A percentile compares a stretch with the other conserved stretches of the same genome.
These are phyloP conservation scores for Meliscaeva auricollis DNA, from an alignment of 2,888 invertebrate genomes.

Conservation along the genomic window DNA sequence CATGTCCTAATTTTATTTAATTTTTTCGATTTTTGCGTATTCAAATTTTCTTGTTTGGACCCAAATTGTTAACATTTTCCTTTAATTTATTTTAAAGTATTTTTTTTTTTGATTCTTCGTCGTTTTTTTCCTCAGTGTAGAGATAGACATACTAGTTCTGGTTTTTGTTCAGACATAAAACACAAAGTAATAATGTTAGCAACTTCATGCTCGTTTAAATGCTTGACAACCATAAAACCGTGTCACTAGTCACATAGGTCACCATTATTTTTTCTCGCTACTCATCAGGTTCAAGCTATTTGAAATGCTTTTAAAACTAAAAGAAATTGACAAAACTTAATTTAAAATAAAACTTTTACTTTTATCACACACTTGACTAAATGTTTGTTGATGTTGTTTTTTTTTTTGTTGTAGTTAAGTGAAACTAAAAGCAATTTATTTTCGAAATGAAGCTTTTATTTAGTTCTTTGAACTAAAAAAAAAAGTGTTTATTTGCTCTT, in stretches of 20 bases:
- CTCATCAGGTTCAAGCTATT: neutral
- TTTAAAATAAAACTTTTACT: conserved; percentile 26
- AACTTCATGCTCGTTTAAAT: conserved; percentile 23
- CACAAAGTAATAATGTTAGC: neutral
- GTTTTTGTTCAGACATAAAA: neutral
- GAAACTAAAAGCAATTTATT: conserved; percentile 33
- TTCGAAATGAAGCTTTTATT: neutral
- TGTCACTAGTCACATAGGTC: conserved; percentile 37
- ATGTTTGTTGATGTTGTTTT: neutral
- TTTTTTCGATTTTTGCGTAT: too few species aligned
- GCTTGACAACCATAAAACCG: conserved; percentile 27
- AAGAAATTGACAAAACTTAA: conserved; percentile 32
- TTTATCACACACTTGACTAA: conserved; percentile 17
- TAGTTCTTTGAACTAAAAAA: conserved; percentile 8
- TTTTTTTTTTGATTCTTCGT: too few species aligned
- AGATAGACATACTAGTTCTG: neutral
- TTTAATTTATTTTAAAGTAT: too few species aligned
- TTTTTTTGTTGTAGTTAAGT: conserved; percentile 2
- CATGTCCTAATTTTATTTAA: too few species aligned
- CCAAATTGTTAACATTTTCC: too few species aligned
- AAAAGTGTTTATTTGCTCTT: neutral
- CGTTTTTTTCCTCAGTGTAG: too few species aligned
- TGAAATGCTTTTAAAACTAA: conserved; percentile 18
- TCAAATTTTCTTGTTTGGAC: too few species aligned
- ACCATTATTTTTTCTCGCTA: conserved; percentile 23